Evolutionary conservation across 1,140 invertebrate species (phyloP), one percentile per base, ranked within the genome.

Genomic region (Diabrotica virgifera): DNA sequence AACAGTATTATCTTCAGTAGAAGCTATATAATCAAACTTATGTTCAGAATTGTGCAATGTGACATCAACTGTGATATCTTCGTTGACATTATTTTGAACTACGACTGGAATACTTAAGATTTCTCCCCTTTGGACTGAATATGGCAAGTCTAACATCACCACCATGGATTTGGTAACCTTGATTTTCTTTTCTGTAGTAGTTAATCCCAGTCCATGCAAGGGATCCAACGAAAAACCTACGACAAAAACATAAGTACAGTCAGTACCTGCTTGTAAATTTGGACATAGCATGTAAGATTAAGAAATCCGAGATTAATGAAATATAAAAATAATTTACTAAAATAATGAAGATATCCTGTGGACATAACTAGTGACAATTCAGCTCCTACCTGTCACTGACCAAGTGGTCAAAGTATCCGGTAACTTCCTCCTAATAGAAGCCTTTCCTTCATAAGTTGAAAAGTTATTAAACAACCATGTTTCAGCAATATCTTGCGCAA

Each of bases 381-480:
- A 24, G 1, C 24, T 24, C 40, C 0, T 46, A 46, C 40, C 60
- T 92, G 0, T 93, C 0, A 98, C 84, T 13, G 92, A 84, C 95
- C 96, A 98, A 2, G 93, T 94, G 0, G 94, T 97, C 9, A 98
- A 93, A 0, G 92, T 92, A 68, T 94, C 90, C 0, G 96, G 96
- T 37, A 95, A 88, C 71, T 79, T 80, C 64, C 83, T 79, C 65
- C 83, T 80, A 37, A 85, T 77, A 5, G 84, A 81, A 36, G 84
- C 82, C 77, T 82, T 83, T 14, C 86, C 86, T 60, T 87, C 85
- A 58, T 76, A 77, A 58, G 83, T 68, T 70, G 90, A 85, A 70
- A 92, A 85, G 81, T 94, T 93, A 72, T 86, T 80, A 82, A 94
- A 93, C 76, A 94, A 85, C 92, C 92, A 95, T 54, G 92, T 93